phyloP scores from a whole-genome alignment of 2,113 vertebrate species.

The Poeciliopsis occidentalis region DNA sequence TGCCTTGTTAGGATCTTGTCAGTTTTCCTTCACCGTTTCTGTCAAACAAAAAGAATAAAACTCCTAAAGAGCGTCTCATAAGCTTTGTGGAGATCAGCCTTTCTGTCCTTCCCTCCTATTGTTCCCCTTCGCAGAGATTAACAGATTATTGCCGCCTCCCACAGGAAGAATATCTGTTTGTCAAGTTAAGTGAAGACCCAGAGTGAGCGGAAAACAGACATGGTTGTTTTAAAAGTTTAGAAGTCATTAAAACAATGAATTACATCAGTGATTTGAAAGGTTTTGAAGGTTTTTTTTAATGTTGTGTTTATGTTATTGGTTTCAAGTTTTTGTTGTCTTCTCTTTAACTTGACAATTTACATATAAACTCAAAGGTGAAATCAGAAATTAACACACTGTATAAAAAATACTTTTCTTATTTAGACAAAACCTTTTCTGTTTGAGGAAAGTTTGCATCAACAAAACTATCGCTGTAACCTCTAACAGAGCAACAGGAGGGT shows the following conservation, averaged over 20 bases:
- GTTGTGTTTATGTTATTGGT: background rate
- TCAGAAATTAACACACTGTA: too few species aligned
- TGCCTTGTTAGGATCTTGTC: conserved; percentile 46
- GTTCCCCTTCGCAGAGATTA: conserved; percentile 44
- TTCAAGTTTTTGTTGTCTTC: background rate
- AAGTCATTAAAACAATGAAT: conserved; percentile 2
- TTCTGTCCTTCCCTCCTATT: conserved; percentile 23
- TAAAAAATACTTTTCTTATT: too few species aligned
- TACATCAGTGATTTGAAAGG: background rate
- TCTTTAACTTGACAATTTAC: background rate
- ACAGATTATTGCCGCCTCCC: conserved; percentile 44
- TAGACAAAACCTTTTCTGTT: too few species aligned
- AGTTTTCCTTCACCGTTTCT: conserved; percentile 21
- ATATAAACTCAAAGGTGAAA: too few species aligned
- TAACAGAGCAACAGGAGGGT: too few species aligned
- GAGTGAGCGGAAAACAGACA: conserved; percentile 25
- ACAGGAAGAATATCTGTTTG: conserved; percentile 44
- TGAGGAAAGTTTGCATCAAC: too few species aligned
- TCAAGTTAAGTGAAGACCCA: conserved; percentile 44
- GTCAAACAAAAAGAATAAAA: conserved; percentile 14
- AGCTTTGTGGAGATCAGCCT: conserved; percentile 49
- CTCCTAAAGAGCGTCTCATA: conserved; percentile 36
- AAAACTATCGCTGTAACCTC: too few species aligned
- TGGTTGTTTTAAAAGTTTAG: conserved; percentile 8
- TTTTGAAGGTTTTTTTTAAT: background rate